Conservation (phyloP, 2,797 vertebrate genomes). For the Pitangus sulphuratus region DNA sequence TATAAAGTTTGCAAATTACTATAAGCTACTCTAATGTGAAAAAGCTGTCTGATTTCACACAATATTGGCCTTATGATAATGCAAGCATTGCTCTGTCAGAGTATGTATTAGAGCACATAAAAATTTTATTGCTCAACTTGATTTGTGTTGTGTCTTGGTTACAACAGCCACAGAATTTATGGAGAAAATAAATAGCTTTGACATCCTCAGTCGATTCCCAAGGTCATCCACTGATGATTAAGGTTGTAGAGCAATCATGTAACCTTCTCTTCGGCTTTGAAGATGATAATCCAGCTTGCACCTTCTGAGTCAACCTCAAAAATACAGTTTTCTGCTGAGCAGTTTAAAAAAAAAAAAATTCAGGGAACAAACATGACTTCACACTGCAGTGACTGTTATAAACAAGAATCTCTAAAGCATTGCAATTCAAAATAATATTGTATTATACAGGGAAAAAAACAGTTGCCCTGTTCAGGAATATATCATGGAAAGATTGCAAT, state of each 20-base stretch:
- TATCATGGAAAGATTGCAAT: conserved; percentile 43
- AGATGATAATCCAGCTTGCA: not conserved
- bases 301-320: conserved; percentile 27
- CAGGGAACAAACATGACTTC: conserved; percentile 51
- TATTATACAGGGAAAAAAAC: conserved; percentile 61
- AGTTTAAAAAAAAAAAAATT: not conserved
- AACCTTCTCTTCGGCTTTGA: conserved; percentile 41
- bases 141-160: conserved; percentile 58
- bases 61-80: conserved; percentile 34
- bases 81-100: conserved; percentile 39
- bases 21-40: conserved; percentile 46
- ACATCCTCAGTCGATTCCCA: conserved; percentile 17
- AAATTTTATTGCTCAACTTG: conserved; percentile 68
- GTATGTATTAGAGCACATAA: conserved; percentile 44
- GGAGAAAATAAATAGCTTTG: conserved; percentile 50
- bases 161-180: conserved; percentile 55
- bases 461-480: conserved; percentile 65
- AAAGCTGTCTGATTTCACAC: conserved; percentile 57
- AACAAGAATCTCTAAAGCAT: conserved; percentile 70
- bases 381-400: conserved; percentile 70
- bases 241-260: not conserved
- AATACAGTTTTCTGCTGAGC: conserved; percentile 33
- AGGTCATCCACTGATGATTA: not conserved
- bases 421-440: conserved; percentile 57
- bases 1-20: conserved; percentile 44